These are phyloP conservation scores for Bombyx mori DNA, from an alignment of 1,140 invertebrate species.

Conservation along the genomic window ASM3026992v2 NC_085132.1:4240001-4240500, in stretches of 20 bases:
- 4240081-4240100: constrained; percentile 59
- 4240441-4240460: not conserved
- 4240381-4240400: too few species aligned
- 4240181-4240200: constrained; percentile 15
- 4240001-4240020: too few species aligned
- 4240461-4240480: not conserved
- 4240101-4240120: constrained; percentile 48
- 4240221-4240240: constrained; percentile 3
- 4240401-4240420: constrained; percentile 46
- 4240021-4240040: not conserved
- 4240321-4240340: constrained; percentile 7
- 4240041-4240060: constrained; percentile 23
- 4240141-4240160: constrained; percentile 34
- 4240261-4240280: constrained; percentile 53
- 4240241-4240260: constrained; percentile 35
- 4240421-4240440: constrained; percentile 36
- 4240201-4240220: constrained; percentile 38
- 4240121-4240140: constrained; percentile 49
- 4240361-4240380: too few species aligned
- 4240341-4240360: too few species aligned
- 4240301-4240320: constrained; percentile 29
- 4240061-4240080: constrained; percentile 9
- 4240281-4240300: constrained; percentile 46
- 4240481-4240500: too few species aligned
- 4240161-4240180: constrained; percentile 32